These are phyloP conservation scores for Leptobrachium leishanense DNA, from an alignment of 2,113 vertebrate species.

Conservation along the genomic window DNA sequence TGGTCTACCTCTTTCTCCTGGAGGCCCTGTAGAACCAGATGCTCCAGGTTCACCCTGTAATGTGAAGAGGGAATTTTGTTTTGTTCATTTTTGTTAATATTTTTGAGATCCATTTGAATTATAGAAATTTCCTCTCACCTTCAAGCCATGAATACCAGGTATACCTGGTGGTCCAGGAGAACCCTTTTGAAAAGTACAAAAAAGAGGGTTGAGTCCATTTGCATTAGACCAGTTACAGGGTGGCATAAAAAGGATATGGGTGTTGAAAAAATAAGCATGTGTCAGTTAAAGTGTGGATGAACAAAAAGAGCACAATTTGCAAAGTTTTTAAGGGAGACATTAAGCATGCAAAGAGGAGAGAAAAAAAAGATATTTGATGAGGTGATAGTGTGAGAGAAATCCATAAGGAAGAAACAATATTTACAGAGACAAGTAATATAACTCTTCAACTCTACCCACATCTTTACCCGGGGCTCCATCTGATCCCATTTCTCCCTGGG, in stretches of 20 bases:
- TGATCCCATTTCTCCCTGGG: conserved; percentile 85
- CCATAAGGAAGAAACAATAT: neutral
- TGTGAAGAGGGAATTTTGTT: neutral
- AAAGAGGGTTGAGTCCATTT: neutral
- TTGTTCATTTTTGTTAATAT: neutral
- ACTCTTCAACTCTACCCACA: conserved; percentile 56
- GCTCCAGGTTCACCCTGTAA: conserved; percentile 81
- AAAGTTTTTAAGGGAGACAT: too few relatives aligned
- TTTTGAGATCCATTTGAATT: too few relatives aligned
- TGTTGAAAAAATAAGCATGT: too few relatives aligned
- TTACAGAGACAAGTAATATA: neutral
- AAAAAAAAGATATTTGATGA: neutral
- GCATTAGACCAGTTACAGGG: too few relatives aligned
- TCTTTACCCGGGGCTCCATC: conserved; percentile 85
- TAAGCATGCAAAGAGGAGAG: neutral
- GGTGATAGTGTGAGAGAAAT: neutral
- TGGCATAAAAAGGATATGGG: too few relatives aligned
- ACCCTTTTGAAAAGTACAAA: conserved; percentile 66
- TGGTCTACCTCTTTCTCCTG: conserved; percentile 84
- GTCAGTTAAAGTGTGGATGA: too few relatives aligned
- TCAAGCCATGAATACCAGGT: conserved; percentile 74
- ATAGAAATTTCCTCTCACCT: conserved; percentile 68
- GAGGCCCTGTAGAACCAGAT: conserved; percentile 28
- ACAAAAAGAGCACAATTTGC: too few relatives aligned
- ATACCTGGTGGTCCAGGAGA: conserved; percentile 75